phyloP scores from a whole-genome alignment of 2,888 invertebrate species.

The Auanema freiburgensis region DNA sequence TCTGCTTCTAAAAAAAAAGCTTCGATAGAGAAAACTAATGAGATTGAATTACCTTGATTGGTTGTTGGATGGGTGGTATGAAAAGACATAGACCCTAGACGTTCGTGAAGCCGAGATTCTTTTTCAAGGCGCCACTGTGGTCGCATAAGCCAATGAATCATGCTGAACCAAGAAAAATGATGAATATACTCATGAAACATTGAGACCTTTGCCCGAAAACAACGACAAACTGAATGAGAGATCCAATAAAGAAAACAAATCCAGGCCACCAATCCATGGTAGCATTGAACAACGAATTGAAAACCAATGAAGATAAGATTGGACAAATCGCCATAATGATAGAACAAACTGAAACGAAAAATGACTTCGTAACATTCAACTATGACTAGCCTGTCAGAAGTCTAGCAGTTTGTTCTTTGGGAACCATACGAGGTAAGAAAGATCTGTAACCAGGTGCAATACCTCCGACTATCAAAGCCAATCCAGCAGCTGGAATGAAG shows the following conservation, averaged over 20 bases:
- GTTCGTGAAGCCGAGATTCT: slow-evolving; percentile 17
- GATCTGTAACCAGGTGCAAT: slow-evolving; percentile 57
- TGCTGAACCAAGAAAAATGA: slow-evolving; percentile 21
- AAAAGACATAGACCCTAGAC: background rate
- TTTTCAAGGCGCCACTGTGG: slow-evolving; percentile 44
- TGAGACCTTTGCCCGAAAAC: slow-evolving; percentile 46
- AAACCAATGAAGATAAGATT: slow-evolving; percentile 46
- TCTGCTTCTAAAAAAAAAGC: slow-evolving; percentile 10
- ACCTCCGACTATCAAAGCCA: slow-evolving; percentile 47
- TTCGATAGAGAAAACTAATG: background rate
- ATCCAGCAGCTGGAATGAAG: slow-evolving; percentile 39
- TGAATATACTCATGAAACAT: slow-evolving; percentile 11
- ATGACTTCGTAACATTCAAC: background rate
- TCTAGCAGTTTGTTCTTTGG: slow-evolving; percentile 58
- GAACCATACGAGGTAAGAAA: slow-evolving; percentile 58
- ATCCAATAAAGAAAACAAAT: slow-evolving; percentile 55
- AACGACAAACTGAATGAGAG: slow-evolving; percentile 38
- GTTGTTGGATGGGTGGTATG: background rate
- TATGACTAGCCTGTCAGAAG: slow-evolving; percentile 37
- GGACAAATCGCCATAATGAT: slow-evolving; percentile 55
- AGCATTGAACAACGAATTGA: slow-evolving; percentile 54
- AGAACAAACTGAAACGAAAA: slow-evolving; percentile 28
- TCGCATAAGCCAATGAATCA: slow-evolving; percentile 44
- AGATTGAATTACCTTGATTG: background rate
- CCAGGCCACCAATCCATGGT: slow-evolving; percentile 57